Evolutionary conservation across 2,113 vertebrate species (phyloP).

Genomic region (Epinephelus fuscoguttatus): DNA sequence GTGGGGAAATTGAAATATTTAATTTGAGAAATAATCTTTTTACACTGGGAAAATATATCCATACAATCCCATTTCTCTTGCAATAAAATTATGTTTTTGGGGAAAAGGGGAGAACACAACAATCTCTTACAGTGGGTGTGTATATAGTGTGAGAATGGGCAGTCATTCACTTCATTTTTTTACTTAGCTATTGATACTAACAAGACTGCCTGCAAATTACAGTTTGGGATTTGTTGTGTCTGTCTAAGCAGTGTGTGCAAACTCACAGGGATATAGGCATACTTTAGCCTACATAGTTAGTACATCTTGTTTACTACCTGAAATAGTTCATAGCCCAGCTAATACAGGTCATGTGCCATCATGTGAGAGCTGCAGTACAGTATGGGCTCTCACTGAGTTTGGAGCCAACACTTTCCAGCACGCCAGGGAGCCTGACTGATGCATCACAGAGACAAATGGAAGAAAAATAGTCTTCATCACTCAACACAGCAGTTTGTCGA

Average conservation of each 20-base stretch:
- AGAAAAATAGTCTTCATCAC: background rate
- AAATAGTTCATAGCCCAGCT: conserved; percentile 16
- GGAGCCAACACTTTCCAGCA: background rate
- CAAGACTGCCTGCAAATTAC: background rate
- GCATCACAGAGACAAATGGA: background rate
- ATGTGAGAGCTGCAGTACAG: conserved; percentile 57
- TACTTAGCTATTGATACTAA: background rate
- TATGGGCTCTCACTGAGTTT: background rate
- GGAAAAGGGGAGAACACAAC: background rate
- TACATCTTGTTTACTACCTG: conserved; percentile 18
- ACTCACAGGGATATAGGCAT: background rate
- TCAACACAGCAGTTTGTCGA: background rate
- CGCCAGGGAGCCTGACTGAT: background rate
- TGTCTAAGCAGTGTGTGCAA: background rate
- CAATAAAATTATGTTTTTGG: background rate
- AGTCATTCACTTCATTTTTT: background rate
- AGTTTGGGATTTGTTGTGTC: background rate
- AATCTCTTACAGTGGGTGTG: background rate
- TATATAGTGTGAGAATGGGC: conserved; percentile 1
- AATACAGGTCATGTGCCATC: conserved; percentile 76
- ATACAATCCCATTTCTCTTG: background rate
- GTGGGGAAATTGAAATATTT: conserved; percentile 15
- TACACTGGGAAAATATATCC: background rate
- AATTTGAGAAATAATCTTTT: background rate
- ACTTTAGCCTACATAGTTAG: background rate